These are phyloP conservation scores for Neomonachus schauinslandi DNA, from an alignment of 2,113 vertebrate genomes.

Conservation along the genomic window DNA sequence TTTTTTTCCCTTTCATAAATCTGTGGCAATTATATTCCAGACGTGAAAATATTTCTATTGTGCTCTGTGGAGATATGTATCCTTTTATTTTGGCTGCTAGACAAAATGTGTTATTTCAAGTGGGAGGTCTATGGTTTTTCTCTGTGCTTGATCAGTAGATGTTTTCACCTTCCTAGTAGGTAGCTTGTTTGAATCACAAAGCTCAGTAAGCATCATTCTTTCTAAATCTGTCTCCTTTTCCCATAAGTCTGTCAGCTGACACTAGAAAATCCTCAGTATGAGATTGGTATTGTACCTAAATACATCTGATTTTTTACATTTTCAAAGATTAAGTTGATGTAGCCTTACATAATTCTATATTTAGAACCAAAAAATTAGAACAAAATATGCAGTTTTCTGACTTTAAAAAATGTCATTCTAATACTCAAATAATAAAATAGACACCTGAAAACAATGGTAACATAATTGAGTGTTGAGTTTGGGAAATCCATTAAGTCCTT, in stretches of 20 bases:
- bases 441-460: background rate
- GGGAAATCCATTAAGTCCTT: background rate
- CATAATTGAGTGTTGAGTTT: background rate
- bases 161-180: background rate
- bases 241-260: background rate
- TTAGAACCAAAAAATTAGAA: background rate
- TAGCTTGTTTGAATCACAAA: background rate
- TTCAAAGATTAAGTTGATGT: background rate
- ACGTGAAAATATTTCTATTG: background rate
- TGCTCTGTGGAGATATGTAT: background rate
- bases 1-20: background rate
- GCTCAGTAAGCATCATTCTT: background rate
- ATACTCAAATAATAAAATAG: background rate
- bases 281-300: background rate
- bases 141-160: background rate
- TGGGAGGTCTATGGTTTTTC: background rate
- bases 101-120: background rate
- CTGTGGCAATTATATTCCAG: background rate
- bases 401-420: background rate
- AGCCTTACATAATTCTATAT: background rate
- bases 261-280: background rate
- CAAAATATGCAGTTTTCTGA: background rate
- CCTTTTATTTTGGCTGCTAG: background rate
- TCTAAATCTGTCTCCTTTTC: background rate
- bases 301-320: background rate